phyloP scores from a whole-genome alignment of 1,140 invertebrate species.

The Berghia stephanieae region DNA sequence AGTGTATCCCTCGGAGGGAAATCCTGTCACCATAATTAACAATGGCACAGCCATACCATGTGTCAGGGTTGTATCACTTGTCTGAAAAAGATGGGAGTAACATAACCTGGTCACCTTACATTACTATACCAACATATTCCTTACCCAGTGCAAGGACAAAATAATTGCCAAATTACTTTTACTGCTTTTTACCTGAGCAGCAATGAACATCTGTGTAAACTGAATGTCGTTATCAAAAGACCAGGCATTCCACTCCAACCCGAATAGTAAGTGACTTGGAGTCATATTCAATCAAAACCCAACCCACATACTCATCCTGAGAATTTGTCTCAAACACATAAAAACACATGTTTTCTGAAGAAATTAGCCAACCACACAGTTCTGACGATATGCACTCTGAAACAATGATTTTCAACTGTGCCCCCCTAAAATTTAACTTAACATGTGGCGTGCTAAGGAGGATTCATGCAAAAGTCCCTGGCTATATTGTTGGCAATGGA shows the following conservation, averaged over 20 bases:
- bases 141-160: background rate
- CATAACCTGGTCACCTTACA: background rate
- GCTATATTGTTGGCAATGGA: too few species aligned
- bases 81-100: slow-evolving; percentile 39
- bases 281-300: too few species aligned
- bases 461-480: too few species aligned
- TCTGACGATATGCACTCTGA: too few species aligned
- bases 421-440: too few species aligned
- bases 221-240: background rate
- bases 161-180: background rate
- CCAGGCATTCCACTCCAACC: background rate
- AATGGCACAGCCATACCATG: slow-evolving; percentile 55
- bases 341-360: too few species aligned
- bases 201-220: background rate
- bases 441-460: too few species aligned
- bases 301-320: too few species aligned
- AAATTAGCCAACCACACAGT: too few species aligned
- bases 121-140: background rate
- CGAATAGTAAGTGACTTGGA: too few species aligned
- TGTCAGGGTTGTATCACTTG: slow-evolving; percentile 59
- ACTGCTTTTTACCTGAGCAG: background rate
- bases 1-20: slow-evolving; percentile 50
- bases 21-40: slow-evolving; percentile 60
- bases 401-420: too few species aligned
- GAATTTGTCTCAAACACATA: too few species aligned